Conservation (phyloP, 2,113 vertebrate genomes). For the Felis chaus region DNA sequence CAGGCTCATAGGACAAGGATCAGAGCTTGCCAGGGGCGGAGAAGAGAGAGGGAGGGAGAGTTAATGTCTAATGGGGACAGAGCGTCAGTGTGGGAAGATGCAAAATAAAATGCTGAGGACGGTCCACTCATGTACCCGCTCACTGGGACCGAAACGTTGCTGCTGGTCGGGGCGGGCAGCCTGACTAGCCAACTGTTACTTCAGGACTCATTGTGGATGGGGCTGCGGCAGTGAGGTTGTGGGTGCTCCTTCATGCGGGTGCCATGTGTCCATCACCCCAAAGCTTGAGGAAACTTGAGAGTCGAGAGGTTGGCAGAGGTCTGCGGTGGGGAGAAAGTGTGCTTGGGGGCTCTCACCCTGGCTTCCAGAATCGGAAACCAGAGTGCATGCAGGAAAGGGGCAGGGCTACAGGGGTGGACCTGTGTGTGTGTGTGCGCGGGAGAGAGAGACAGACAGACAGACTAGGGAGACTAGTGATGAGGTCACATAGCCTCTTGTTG, state of each 20-base stretch:
- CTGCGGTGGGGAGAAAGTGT: not conserved
- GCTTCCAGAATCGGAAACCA: no score
- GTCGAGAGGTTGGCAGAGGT: not conserved
- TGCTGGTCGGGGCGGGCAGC: fast-evolving
- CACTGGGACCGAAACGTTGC: not conserved
- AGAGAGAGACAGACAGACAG: no score
- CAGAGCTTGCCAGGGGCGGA: not conserved
- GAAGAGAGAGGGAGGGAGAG: no score
- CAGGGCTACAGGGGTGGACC: not conserved
- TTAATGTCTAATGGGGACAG: not conserved
- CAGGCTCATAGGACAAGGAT: not conserved
- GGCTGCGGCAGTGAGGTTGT: fast-evolving
- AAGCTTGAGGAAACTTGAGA: not conserved
- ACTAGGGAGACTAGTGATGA: no score
- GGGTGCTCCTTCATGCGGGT: fast-evolving
- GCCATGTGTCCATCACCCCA: not conserved
- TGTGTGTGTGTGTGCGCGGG: not conserved
- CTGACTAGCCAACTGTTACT: fast-evolving
- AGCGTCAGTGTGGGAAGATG: not conserved
- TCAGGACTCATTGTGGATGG: fast-evolving
- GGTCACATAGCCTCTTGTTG: not conserved
- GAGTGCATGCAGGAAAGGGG: not conserved
- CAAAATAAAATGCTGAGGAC: not conserved
- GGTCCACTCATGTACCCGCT: not conserved
- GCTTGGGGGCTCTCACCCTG: not conserved